These are phyloP conservation scores for Acleris laterana DNA, from an alignment of 2,888 invertebrate species.

Conservation along the genomic window DNA sequence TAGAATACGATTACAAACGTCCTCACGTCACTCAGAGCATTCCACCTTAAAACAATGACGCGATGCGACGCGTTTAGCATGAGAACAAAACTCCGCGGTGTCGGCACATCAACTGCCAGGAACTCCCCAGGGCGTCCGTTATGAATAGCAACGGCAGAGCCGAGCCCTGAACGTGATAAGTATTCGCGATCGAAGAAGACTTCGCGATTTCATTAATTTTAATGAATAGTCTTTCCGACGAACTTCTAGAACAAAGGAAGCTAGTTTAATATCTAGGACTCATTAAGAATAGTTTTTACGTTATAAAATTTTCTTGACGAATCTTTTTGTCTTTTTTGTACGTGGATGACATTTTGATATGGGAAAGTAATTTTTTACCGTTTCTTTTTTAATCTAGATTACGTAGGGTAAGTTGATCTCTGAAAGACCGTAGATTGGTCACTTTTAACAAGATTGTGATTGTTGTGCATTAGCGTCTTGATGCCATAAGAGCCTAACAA, in stretches of 20 bases:
- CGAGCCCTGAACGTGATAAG: neutral
- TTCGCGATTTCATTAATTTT: slow-evolving; percentile 31
- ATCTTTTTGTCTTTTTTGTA: too few relatives aligned
- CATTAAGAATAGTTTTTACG: slow-evolving; percentile 1
- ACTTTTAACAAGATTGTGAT: too few relatives aligned
- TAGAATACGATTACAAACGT: slow-evolving; percentile 15
- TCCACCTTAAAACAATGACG: slow-evolving; percentile 56
- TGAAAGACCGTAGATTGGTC: too few relatives aligned
- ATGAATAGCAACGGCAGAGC: too few relatives aligned
- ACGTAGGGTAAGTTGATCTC: too few relatives aligned
- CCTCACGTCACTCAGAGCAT: slow-evolving; percentile 52
- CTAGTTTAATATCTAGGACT: neutral
- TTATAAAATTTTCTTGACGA: neutral
- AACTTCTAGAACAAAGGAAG: slow-evolving; percentile 14
- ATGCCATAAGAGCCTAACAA: too few relatives aligned
- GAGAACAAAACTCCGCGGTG: slow-evolving; percentile 45
- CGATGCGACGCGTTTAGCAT: slow-evolving; percentile 49
- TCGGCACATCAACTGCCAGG: too few relatives aligned
- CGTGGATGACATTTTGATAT: too few relatives aligned
- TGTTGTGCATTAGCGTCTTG: too few relatives aligned
- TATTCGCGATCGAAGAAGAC: slow-evolving; percentile 18
- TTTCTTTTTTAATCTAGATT: too few relatives aligned
- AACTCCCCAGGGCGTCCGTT: too few relatives aligned
- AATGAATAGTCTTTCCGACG: slow-evolving; percentile 27
- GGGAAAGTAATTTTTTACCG: too few relatives aligned